These are phyloP conservation scores for Steinernema khuongi DNA, from an alignment of 1,140 invertebrate species.

Conservation along the genomic window DNA sequence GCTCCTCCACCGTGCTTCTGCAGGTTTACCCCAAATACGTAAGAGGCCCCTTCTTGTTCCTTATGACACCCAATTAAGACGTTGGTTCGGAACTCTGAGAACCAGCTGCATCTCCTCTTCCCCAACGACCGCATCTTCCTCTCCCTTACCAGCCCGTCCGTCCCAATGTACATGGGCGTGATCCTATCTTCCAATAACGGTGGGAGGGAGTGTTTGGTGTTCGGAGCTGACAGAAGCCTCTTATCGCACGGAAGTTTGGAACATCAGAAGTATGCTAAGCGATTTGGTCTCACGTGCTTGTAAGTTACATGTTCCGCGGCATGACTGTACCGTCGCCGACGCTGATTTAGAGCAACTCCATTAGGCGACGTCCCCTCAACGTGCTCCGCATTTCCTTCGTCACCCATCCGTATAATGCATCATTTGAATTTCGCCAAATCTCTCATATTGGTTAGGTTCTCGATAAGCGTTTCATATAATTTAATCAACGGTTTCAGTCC, in stretches of 20 bases:
- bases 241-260: background rate
- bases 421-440: background rate
- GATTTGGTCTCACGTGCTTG: background rate
- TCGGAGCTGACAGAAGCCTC: constrained; percentile 4
- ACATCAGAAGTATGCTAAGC: background rate
- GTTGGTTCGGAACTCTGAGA: background rate
- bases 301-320: background rate
- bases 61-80: background rate
- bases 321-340: background rate
- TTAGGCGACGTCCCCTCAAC: background rate
- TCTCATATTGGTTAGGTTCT: background rate
- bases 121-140: background rate
- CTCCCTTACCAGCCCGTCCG: background rate
- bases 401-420: constrained; percentile 1
- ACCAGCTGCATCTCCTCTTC: background rate
- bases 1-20: background rate
- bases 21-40: background rate
- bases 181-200: background rate
- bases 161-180: constrained; percentile 5
- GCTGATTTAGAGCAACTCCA: background rate
- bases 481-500: background rate
- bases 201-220: background rate
- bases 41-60: background rate
- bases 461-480: background rate
- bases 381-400: background rate